Evolutionary conservation across 2,888 invertebrate genomes (phyloP), one percentile per base, ranked within the genome.

Genomic region (Cephus nigrinus): DNA sequence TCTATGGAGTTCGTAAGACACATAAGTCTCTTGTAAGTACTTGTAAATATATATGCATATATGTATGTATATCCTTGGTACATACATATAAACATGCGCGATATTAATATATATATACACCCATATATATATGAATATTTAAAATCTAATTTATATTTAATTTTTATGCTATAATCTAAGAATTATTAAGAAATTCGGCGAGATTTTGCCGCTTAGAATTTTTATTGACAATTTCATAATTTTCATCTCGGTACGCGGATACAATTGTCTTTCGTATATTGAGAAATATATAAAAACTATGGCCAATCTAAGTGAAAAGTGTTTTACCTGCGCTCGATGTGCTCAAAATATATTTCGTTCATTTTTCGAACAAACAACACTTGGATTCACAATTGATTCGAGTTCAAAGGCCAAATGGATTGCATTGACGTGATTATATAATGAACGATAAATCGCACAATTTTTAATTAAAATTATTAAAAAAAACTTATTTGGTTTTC

Each of bases 41-140:
- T 84, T 88, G 87, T 88, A 88, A 86, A 88, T 88, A 84, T 82
- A 79, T 73, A 79, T 81, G 55, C 55, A 23, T 23, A 23, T 23
- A 55, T 23, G 55, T 82, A 80, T 80, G 78, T 76, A 69, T 73
- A 75, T 74, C 12, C 71, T 23, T 55, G 23, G 9, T 55, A 23
- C 55, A 55, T 55, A 40, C 23, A 40, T 40, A 40, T 40, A 55
- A 15, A 23, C 15, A 55, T 55, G 55, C 55, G 23, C 23, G 55
- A 55, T 55, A 55, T 55, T 23, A 23, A 55, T 55, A 55, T 55
- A 55, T 55, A 55, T 23, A 55, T 9, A 55, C 23, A 55, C 2
- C 23, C 5, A 40, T 40, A 55, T 55, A 55, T 55, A 55, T 55
- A 55, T 55, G 23, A 55, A 55, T 55, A 55, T 55, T 55, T 55